Evolutionary conservation across 1,140 invertebrate species (phyloP).

Genomic region (Calosoma granatense): DNA sequence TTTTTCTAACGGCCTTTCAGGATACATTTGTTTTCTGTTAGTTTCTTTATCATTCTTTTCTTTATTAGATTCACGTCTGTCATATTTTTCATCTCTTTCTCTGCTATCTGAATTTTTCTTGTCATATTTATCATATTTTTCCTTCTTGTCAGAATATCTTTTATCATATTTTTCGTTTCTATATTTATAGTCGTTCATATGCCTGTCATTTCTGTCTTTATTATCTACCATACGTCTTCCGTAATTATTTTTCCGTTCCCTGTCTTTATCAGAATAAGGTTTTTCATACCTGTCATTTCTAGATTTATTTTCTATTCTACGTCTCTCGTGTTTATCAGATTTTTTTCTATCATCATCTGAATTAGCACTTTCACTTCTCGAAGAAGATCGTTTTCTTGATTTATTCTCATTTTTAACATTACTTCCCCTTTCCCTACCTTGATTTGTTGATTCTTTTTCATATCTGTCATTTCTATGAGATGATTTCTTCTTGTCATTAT

Average conservation of each 20-base stretch:
- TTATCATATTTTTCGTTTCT: too few relatives aligned
- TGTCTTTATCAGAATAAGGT: conserved; percentile 14
- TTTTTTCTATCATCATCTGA: conserved; percentile 10
- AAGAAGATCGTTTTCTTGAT: background rate
- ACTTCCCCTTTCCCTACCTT: too few relatives aligned
- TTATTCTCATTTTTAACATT: background rate
- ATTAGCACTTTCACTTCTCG: background rate
- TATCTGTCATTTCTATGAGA: background rate
- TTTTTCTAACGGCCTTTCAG: too few relatives aligned
- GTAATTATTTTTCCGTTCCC: conserved; percentile 10
- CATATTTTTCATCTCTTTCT: conserved; percentile 1
- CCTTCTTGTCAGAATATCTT: too few relatives aligned
- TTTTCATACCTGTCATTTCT: conserved; percentile 8
- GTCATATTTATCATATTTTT: too few relatives aligned
- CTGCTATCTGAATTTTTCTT: too few relatives aligned
- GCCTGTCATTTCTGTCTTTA: too few relatives aligned
- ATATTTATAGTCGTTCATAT: too few relatives aligned
- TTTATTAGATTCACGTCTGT: conserved; percentile 10
- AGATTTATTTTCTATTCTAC: conserved; percentile 11
- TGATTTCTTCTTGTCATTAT: background rate
- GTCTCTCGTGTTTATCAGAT: conserved; percentile 9
- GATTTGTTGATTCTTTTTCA: too few relatives aligned
- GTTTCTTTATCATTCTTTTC: conserved; percentile 12
- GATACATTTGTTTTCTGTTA: too few relatives aligned
- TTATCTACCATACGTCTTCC: too few relatives aligned